Evolutionary conservation across 2,797 vertebrate genomes (phyloP).

Genomic region (Peromyscus aztecus): DNA sequence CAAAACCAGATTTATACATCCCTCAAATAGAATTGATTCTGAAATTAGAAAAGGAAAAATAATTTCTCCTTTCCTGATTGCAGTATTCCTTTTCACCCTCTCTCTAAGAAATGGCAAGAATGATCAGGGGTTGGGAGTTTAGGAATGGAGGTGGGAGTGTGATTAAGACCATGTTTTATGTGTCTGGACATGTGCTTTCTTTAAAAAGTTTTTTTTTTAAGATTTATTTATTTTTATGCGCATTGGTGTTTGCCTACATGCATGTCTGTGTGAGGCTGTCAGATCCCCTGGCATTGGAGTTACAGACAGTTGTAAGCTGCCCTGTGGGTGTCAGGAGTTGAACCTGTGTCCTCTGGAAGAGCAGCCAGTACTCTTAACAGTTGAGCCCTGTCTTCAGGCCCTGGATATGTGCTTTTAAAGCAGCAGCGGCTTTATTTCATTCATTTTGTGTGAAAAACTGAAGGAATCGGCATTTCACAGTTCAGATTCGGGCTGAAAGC

Average conservation of each 20-base stretch:
- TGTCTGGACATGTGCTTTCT: neutral
- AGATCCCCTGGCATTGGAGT: neutral
- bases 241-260: neutral
- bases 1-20: neutral
- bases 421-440: slow-evolving; percentile 34
- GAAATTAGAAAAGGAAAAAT: neutral
- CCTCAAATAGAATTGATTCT: slow-evolving; percentile 10
- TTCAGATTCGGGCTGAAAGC: slow-evolving; percentile 44
- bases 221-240: neutral
- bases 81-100: neutral
- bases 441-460: slow-evolving; percentile 23
- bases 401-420: neutral
- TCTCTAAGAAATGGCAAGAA: neutral
- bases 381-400: neutral
- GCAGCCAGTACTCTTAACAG: neutral
- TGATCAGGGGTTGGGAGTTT: neutral
- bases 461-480: slow-evolving; percentile 50
- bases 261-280: neutral
- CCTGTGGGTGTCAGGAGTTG: neutral
- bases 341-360: neutral
- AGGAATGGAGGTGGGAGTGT: neutral
- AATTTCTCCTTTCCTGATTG: neutral
- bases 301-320: neutral
- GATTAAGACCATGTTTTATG: slow-evolving; percentile 8
- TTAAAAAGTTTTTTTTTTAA: neutral